Evolutionary conservation across 2,888 invertebrate genomes (phyloP).

Genomic region (Calameuta filiformis): DNA sequence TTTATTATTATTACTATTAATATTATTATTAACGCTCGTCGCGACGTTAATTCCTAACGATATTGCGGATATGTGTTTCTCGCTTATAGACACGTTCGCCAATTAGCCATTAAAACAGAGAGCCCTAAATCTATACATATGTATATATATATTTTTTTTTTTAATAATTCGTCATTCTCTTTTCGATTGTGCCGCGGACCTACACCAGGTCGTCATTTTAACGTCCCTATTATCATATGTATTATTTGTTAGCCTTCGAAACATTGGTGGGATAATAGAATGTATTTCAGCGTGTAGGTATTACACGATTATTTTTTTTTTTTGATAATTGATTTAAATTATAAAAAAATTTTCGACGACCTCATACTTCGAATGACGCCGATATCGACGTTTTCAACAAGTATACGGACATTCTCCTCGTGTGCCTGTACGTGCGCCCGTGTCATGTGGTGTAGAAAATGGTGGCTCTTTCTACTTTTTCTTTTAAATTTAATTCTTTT

Average conservation of each 20-base stretch:
- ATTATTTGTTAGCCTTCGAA: not conserved
- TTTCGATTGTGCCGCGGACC: not conserved
- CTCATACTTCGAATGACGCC: not conserved
- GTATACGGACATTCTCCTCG: no score
- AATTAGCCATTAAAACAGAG: not conserved
- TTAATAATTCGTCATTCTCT: not conserved
- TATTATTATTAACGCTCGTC: not conserved
- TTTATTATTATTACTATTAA: not conserved
- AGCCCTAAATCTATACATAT: not conserved
- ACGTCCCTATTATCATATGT: not conserved
- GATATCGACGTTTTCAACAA: not conserved
- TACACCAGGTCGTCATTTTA: not conserved
- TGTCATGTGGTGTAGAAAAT: no score
- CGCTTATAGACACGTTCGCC: not conserved
- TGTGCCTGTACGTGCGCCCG: no score
- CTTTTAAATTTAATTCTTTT: no score
- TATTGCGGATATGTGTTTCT: not conserved
- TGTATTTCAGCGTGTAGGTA: not conserved
- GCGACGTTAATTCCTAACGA: not conserved
- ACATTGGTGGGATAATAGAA: not conserved
- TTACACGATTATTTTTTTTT: not conserved
- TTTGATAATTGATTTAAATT: not conserved
- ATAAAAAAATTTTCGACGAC: not conserved
- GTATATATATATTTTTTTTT: not conserved
- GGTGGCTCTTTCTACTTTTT: no score